Base-by-base conservation (phyloP, 2,888 invertebrate genomes). In the Cerceris rybyensis region DNA sequence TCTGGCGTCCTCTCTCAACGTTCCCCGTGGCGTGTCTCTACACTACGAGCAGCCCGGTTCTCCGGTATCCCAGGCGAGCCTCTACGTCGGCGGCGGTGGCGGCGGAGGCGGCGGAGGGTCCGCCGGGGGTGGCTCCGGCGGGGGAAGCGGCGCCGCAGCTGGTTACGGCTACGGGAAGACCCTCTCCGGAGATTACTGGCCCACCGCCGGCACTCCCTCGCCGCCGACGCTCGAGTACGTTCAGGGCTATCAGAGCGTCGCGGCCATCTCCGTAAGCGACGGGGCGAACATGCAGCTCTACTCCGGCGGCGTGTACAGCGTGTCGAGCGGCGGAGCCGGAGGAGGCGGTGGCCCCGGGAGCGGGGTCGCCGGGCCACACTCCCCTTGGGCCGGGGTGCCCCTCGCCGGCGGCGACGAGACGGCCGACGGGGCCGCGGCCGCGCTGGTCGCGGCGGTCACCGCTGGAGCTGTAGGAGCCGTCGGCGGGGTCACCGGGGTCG, bases 1-100 rank as follows among this genome's bases (percentile, higher is more conserved):
- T 60, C 92, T 96, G 64, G 94, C 95, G 0, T 95, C 95, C 0
- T 94, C 95, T 0, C 90, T 94, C 79, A 92, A 92, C 59, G 90
- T 92, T 17, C 87, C 87, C 65, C 93, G 93, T 57, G 90, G 91
- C 5, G 94, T 94, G 66, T 93, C 93, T 52, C 93, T 94, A 2
- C 92, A 92, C 4, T 94, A 94, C 88, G 95, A 94, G 70, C 94
- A 94, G 76, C 93, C 93, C 67, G 91, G 92, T 79, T 94, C 95
- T 60, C 95, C 95, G 52, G 93, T 93, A 78, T 93, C 94, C 61
- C 95, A 95, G 93, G 94, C 95, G 78, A 95, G 94, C 46, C 89
- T 95, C 66, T 95, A 95, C 86, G 93, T 94, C 13, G n/a, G 77
- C 14, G 76, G 59, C 1, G 88, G 90, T 1, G 90, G 90, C 86